Evolutionary conservation across 2,113 vertebrate species (phyloP).

Genomic region (Cyprinus carpio): DNA sequence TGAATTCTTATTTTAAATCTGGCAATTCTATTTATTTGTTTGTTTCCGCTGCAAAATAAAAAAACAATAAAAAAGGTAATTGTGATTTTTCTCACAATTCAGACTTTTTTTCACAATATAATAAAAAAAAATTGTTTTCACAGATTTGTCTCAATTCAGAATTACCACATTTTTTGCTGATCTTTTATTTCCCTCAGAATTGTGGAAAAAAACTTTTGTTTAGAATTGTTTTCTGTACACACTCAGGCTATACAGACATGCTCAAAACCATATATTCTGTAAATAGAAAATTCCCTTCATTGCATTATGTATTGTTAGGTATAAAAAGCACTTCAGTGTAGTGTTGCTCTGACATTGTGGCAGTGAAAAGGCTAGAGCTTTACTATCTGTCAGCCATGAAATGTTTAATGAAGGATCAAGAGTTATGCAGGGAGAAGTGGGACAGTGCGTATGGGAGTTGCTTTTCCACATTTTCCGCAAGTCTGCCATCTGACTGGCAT

Average conservation of each 20-base stretch:
- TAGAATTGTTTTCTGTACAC: neutral
- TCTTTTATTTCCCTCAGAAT: neutral
- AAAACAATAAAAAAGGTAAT: too few species aligned
- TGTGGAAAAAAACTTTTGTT: neutral
- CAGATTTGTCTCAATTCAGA: neutral
- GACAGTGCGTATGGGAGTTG: conserved; percentile 33
- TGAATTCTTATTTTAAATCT: neutral
- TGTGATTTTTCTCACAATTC: too few species aligned
- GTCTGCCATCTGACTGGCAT: conserved; percentile 40
- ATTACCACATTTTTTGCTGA: neutral
- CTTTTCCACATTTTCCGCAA: conserved; percentile 30
- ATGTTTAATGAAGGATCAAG: conserved; percentile 46
- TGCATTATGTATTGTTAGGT: neutral
- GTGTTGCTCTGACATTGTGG: neutral
- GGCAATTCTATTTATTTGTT: too few species aligned
- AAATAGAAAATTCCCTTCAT: neutral
- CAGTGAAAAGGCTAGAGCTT: conserved; percentile 34
- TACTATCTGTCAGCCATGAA: conserved; percentile 45
- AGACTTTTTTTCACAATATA: too few species aligned
- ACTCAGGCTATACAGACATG: neutral
- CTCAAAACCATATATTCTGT: neutral
- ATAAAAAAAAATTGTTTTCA: too few species aligned
- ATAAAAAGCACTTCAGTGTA: conserved; percentile 7
- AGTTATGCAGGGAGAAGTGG: conserved; percentile 47
- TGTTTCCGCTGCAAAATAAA: neutral